Percentiles rank a stretch among this genome's conserved stretches.
Evolutionary conservation across 1,140 invertebrate genomes (phyloP).

Genomic region (Capitella teleta): DNA sequence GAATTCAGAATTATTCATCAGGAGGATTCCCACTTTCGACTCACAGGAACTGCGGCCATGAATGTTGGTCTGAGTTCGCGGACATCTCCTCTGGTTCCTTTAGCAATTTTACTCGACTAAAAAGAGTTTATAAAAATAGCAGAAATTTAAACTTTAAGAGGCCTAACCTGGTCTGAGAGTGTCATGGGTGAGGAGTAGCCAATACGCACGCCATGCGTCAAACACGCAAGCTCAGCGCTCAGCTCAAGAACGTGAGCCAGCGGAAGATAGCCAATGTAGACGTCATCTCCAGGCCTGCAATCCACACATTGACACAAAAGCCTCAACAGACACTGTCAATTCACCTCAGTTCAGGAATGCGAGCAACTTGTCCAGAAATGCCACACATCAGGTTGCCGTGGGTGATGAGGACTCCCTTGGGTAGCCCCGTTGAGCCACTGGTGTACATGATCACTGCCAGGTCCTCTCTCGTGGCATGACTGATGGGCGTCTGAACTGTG

Average conservation of each 20-base stretch:
- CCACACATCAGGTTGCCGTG: constrained; percentile 84
- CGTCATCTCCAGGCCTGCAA: constrained; percentile 72
- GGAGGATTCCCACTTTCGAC: no score
- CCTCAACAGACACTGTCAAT: constrained; percentile 6
- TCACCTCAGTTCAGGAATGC: constrained; percentile 47
- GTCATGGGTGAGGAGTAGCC: constrained; percentile 93
- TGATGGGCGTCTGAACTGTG: no score
- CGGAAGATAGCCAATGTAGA: constrained; percentile 89
- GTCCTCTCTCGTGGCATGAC: constrained; percentile 30
- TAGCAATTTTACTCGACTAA: constrained; percentile 82
- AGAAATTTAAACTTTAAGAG: not conserved
- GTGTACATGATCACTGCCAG: constrained; percentile 45
- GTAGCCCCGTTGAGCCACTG: constrained; percentile 40
- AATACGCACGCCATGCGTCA: constrained; percentile 70
- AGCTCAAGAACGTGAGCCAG: constrained; percentile 96
- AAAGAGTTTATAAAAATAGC: constrained; percentile 9
- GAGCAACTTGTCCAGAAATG: constrained; percentile 74
- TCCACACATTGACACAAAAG: constrained; percentile 29
- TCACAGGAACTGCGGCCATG: constrained; percentile 85
- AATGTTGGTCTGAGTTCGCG: constrained; percentile 81
- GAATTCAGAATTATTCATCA: no score
- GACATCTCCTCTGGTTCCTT: constrained; percentile 71
- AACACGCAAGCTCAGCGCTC: constrained; percentile 51
- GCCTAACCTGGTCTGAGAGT: constrained; percentile 69
- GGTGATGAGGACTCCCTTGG: constrained; percentile 51